Evolutionary conservation across 2,113 vertebrate genomes (phyloP).

Genomic region (Murina feae): DNA sequence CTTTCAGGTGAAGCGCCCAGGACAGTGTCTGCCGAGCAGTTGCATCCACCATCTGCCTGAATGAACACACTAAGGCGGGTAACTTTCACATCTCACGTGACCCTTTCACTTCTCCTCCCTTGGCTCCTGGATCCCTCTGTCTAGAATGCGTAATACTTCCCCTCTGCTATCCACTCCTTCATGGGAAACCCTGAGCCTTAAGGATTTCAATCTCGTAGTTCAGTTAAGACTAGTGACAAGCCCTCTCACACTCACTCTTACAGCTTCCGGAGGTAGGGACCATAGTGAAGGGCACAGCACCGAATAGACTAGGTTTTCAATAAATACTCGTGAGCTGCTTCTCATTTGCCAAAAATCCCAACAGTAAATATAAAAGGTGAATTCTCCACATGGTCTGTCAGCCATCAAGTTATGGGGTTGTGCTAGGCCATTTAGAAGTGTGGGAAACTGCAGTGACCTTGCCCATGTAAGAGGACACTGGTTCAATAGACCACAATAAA

Average conservation of each 20-base stretch:
- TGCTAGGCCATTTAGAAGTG: not conserved
- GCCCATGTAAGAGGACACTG: not conserved
- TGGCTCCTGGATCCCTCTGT: not conserved
- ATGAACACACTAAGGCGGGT: not conserved
- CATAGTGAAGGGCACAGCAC: not conserved
- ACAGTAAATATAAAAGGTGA: not conserved
- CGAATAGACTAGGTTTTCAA: not conserved
- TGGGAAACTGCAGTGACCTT: not conserved
- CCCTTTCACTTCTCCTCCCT: not conserved
- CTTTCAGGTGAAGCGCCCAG: not conserved
- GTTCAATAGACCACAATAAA: not conserved
- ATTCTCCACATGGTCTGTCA: not conserved
- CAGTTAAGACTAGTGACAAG: not conserved
- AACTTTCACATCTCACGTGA: not conserved
- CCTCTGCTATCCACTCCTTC: not conserved
- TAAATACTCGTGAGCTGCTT: not conserved
- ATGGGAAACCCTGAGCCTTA: not conserved
- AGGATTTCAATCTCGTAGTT: not conserved
- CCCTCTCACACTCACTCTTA: not conserved
- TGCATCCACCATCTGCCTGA: too few relatives aligned
- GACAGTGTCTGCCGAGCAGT: not conserved
- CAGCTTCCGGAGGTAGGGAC: not conserved
- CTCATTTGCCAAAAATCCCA: not conserved
- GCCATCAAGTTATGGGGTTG: not conserved
- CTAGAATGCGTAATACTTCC: not conserved